Evolutionary conservation across 2,888 invertebrate species (phyloP).

Genomic region (Sinelater perroti): DNA sequence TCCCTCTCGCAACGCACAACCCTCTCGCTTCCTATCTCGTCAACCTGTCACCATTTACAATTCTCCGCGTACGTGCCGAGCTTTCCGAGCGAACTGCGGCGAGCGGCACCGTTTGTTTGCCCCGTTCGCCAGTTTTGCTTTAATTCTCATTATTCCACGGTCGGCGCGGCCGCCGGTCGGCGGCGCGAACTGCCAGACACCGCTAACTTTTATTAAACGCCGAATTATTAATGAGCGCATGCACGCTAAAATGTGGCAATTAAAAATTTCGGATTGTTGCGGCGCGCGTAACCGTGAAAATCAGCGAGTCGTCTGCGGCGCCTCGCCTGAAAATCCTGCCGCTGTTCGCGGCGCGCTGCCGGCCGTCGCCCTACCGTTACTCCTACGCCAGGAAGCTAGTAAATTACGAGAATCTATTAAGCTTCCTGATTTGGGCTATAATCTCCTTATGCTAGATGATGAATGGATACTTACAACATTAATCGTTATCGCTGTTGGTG

Average conservation of each 20-base stretch:
- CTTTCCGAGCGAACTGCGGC: slow-evolving; percentile 25
- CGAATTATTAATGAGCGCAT: slow-evolving; percentile 3
- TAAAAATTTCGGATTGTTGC: slow-evolving; percentile 9
- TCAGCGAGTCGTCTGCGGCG: neutral
- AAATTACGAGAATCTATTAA: slow-evolving; percentile 1
- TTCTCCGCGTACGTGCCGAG: slow-evolving; percentile 25
- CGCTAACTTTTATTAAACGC: slow-evolving; percentile 19
- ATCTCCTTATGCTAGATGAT: slow-evolving; percentile 24
- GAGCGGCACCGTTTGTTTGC: slow-evolving; percentile 21
- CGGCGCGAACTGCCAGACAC: slow-evolving; percentile 15
- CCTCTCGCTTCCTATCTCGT: slow-evolving; percentile 34
- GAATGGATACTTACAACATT: slow-evolving; percentile 26
- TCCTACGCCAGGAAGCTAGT: slow-evolving; percentile 2
- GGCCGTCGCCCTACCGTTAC: no score
- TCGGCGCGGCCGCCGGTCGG: slow-evolving; percentile 14
- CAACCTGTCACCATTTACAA: slow-evolving; percentile 33
- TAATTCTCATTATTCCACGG: slow-evolving; percentile 27
- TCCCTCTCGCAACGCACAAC: slow-evolving; percentile 22
- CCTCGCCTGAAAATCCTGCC: slow-evolving; percentile 6
- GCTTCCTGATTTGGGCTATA: neutral
- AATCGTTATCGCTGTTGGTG: slow-evolving; percentile 28
- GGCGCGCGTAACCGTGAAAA: neutral
- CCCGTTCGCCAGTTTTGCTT: slow-evolving; percentile 26
- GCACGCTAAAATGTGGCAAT: slow-evolving; percentile 3
- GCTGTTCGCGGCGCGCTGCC: no score